Evolutionary conservation across 2,888 invertebrate species (phyloP), one percentile per base, ranked within the genome.

Genomic region (Drosophila birchii): DNA sequence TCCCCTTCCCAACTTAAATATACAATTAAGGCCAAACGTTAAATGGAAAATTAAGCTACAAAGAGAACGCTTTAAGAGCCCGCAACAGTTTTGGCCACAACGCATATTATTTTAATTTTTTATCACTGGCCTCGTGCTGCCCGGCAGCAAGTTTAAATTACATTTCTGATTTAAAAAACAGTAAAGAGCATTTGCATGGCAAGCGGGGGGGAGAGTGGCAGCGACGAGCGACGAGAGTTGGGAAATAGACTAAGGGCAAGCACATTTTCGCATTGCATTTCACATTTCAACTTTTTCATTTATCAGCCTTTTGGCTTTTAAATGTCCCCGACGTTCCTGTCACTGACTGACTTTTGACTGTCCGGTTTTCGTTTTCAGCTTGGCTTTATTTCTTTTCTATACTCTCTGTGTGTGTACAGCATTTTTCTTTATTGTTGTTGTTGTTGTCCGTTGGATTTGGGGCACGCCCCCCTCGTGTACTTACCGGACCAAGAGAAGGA

Each of bases 291-390:
- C 77, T 76, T 76, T 76, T 76, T 79, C 79, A 79, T 79, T 81
- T 81, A 81, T 81, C 79, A 79, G 81, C 66, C 79, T 79, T 81
- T 81, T 76, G 69, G 81, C 64, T 79, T 76, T 79, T 72, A 74
- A 78, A 75, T 78, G 78, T 80, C 78, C 64, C 78, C 78, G 64
- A 72, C 69, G 70, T 63, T 54, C 55, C 77, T 75, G 75, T 75
- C 75, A 75, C 77, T 70, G 77, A 39, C 75, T 75, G 75, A 76
- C 75, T 76, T 76, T 75, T 75, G 75, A 75, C 77, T 75, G 75
- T 76, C 77, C 75, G 45, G 78, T 78, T 80, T 75, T 71, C 75
- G 75, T 76, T 76, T 76, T 73, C 64, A 77, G 53, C 71, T 72
- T 51, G 59, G 60, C 72, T 63, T 77, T 77, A 61, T 64, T 77